Percentiles rank a stretch among this genome's conserved stretches.
These are phyloP conservation scores for Argyrosomus japonicus DNA, from an alignment of 2,113 vertebrate genomes.

Conservation along the genomic window DNA sequence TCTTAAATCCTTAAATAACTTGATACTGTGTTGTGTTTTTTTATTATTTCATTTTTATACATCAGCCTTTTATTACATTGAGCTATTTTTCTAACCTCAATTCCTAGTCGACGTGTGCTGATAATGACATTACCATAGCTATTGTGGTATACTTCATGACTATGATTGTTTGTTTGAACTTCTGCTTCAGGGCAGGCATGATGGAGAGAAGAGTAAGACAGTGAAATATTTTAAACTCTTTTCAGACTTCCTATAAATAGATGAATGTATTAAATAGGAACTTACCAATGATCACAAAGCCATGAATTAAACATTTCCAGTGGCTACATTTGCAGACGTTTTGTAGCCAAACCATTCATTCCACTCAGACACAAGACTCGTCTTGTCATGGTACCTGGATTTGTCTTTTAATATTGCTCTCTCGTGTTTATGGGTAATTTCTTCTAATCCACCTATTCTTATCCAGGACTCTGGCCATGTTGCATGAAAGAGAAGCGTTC, in stretches of 20 bases:
- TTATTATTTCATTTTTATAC: not conserved
- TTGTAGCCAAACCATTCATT: not conserved
- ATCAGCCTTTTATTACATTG: conserved; percentile 25
- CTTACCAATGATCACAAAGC: not conserved
- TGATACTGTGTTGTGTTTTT: not conserved
- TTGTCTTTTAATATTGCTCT: not conserved
- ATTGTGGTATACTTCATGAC: conserved; percentile 52
- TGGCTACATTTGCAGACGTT: not conserved
- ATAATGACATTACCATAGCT: conserved; percentile 79
- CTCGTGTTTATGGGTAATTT: not conserved
- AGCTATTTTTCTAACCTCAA: conserved; percentile 34
- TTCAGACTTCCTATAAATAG: conserved; percentile 57
- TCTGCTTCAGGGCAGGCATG: conserved; percentile 45
- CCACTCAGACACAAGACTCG: not conserved
- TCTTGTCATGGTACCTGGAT: not conserved
- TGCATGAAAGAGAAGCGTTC: not conserved
- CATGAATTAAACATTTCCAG: not conserved
- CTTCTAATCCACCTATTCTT: not conserved
- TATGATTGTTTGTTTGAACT: conserved; percentile 73
- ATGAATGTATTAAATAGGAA: not conserved
- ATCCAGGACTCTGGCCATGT: not conserved
- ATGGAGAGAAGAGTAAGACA: conserved; percentile 59
- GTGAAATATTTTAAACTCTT: conserved; percentile 61
- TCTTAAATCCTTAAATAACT: not conserved
- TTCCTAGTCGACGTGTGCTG: conserved; percentile 26